Percentiles rank a stretch among this genome's conserved stretches.
Evolutionary conservation across 1,140 invertebrate genomes (phyloP).

Genomic region (Ips typographus): DNA sequence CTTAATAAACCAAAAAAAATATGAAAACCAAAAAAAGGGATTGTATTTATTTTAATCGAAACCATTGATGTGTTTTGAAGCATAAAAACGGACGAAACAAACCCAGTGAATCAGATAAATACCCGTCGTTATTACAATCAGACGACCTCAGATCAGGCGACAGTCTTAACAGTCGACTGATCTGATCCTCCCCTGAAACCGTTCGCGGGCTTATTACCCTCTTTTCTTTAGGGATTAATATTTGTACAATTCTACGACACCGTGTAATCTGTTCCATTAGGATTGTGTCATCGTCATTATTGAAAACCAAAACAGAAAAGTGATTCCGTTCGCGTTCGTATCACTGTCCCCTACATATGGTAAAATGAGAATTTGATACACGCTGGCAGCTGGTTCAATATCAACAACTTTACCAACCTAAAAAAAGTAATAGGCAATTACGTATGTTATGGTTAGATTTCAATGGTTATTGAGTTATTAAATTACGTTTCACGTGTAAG

Average conservation of each 20-base stretch:
- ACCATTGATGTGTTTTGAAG: neutral
- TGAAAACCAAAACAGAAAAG: constrained; percentile 36
- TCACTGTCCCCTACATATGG: constrained; percentile 5
- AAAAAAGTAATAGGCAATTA: constrained; percentile 23
- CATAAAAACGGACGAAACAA: constrained; percentile 8
- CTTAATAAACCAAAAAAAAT: too few species aligned
- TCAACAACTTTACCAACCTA: neutral
- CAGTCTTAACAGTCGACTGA: constrained; percentile 30
- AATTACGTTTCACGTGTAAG: too few species aligned
- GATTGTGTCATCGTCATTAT: constrained; percentile 31
- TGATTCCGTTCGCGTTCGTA: constrained; percentile 8
- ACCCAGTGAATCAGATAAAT: constrained; percentile 6
- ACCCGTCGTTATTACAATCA: constrained; percentile 23
- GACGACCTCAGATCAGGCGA: constrained; percentile 12
- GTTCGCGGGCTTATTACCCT: constrained; percentile 18
- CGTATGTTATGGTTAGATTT: too few species aligned
- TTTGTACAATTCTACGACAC: constrained; percentile 27
- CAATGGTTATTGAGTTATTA: too few species aligned
- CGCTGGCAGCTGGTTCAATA: constrained; percentile 29
- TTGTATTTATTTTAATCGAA: too few species aligned
- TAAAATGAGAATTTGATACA: constrained; percentile 33
- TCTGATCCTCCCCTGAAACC: constrained; percentile 25
- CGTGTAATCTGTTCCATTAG: constrained; percentile 33
- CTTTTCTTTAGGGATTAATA: constrained; percentile 38
- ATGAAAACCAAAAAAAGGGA: too few species aligned